These are phyloP conservation scores for Plectus sambesii DNA, from an alignment of 1,140 invertebrate genomes.

Conservation along the genomic window DNA sequence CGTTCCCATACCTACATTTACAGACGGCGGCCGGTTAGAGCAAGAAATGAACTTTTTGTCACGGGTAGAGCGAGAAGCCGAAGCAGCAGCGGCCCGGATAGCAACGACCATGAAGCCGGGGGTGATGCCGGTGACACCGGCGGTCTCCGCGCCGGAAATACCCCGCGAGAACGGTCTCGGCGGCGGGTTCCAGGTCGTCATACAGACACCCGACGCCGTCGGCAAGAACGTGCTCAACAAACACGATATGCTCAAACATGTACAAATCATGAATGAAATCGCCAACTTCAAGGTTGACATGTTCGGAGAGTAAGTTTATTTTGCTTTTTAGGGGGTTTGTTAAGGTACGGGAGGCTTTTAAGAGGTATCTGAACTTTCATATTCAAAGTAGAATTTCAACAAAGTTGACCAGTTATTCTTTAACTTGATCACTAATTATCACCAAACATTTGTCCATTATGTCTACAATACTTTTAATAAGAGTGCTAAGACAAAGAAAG, in stretches of 20 bases:
- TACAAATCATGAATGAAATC: conserved; percentile 40
- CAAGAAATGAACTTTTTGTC: conserved; percentile 37
- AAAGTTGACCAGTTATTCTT: too few relatives aligned
- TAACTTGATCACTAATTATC: too few relatives aligned
- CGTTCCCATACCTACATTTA: too few relatives aligned
- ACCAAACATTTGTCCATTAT: too few relatives aligned
- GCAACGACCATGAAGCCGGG: neutral
- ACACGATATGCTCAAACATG: conserved; percentile 37
- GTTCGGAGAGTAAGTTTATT: conserved; percentile 42
- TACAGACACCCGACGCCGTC: conserved; percentile 39
- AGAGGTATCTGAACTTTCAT: too few relatives aligned
- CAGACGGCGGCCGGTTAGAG: conserved; percentile 43
- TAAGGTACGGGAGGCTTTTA: conserved; percentile 1
- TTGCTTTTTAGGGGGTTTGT: neutral
- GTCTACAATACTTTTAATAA: too few relatives aligned
- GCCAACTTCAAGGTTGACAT: conserved; percentile 40
- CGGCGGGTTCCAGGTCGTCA: conserved; percentile 42
- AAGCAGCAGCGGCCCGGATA: conserved; percentile 1
- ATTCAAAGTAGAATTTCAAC: too few relatives aligned
- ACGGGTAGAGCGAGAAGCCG: conserved; percentile 14
- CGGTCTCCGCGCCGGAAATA: conserved; percentile 26
- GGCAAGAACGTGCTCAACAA: conserved; percentile 32
- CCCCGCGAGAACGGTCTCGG: conserved; percentile 40
- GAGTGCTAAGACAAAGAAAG: too few relatives aligned
- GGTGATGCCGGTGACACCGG: conserved; percentile 1